Evolutionary conservation across 1,140 invertebrate genomes (phyloP).

Genomic region (Acromyrmex echinatior): DNA sequence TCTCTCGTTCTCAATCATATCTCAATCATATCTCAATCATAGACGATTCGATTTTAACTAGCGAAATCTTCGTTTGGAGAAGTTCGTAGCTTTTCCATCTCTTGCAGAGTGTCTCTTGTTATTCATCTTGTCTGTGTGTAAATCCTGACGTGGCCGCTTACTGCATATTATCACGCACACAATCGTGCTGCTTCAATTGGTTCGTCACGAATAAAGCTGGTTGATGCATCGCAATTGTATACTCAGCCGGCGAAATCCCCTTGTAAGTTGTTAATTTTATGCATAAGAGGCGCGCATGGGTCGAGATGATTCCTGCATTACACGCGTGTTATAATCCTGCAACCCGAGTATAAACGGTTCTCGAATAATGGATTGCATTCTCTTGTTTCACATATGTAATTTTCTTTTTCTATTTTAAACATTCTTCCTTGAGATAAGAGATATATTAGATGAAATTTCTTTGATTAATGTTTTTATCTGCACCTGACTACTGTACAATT

Average conservation of each 20-base stretch:
- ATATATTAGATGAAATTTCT: background rate
- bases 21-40: no score
- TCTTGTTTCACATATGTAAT: background rate
- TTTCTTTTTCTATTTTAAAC: background rate
- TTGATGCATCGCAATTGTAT: constrained; percentile 51
- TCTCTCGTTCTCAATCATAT: background rate
- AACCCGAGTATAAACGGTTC: background rate
- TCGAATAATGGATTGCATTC: constrained; percentile 15
- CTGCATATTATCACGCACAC: constrained; percentile 36
- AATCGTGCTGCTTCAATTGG: constrained; percentile 50
- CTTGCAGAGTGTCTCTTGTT: constrained; percentile 26
- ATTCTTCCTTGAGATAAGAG: background rate
- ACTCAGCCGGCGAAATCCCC: constrained; percentile 56
- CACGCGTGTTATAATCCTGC: constrained; percentile 40
- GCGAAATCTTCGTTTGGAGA: background rate
- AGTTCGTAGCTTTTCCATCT: constrained; percentile 14
- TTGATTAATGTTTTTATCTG: background rate
- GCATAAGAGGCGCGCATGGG: constrained; percentile 53
- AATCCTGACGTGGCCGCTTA: constrained; percentile 47
- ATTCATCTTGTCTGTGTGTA: background rate
- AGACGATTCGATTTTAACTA: constrained; percentile 6
- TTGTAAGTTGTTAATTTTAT: constrained; percentile 64
- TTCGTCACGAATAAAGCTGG: constrained; percentile 49
- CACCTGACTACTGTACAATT: no score
- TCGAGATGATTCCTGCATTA: constrained; percentile 55